Conservation (phyloP, 2,797 vertebrate species). For the Sebastes trivittatus region DNA sequence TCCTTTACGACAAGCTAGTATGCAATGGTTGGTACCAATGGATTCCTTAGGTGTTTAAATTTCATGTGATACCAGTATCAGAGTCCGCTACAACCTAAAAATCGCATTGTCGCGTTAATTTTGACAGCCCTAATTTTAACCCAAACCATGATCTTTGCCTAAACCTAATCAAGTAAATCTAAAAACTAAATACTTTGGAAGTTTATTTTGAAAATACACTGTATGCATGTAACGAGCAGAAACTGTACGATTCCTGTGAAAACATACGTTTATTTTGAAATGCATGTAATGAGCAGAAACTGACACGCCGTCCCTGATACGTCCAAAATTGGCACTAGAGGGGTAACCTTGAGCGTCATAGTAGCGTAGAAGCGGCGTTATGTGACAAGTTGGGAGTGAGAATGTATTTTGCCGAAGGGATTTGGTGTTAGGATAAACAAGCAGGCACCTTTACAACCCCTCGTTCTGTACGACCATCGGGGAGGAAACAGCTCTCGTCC, state of each 20-base stretch:
- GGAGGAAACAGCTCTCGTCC: slow-evolving; percentile 82
- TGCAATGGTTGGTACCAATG: too few relatives aligned
- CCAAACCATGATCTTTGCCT: too few relatives aligned
- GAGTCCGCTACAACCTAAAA: too few relatives aligned
- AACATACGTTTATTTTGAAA: not conserved
- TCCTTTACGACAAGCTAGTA: too few relatives aligned
- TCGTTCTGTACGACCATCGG: slow-evolving; percentile 68
- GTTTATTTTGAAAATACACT: not conserved
- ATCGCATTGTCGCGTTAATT: too few relatives aligned
- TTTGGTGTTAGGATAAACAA: slow-evolving; percentile 81
- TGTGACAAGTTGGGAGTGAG: not conserved
- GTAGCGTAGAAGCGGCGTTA: not conserved
- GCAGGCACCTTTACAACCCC: slow-evolving; percentile 81
- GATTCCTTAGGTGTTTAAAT: too few relatives aligned
- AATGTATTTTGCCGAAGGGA: not conserved
- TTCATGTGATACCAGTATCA: too few relatives aligned
- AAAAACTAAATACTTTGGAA: not conserved
- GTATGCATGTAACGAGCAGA: not conserved
- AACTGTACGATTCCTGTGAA: not conserved
- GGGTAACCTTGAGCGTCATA: not conserved
- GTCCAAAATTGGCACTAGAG: not conserved
- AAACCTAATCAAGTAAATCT: not conserved
- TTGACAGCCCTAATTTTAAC: too few relatives aligned
- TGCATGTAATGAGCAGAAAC: not conserved
- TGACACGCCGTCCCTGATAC: not conserved